phyloP scores from a whole-genome alignment of 2,113 vertebrate genomes.

The Lota lota region DNA sequence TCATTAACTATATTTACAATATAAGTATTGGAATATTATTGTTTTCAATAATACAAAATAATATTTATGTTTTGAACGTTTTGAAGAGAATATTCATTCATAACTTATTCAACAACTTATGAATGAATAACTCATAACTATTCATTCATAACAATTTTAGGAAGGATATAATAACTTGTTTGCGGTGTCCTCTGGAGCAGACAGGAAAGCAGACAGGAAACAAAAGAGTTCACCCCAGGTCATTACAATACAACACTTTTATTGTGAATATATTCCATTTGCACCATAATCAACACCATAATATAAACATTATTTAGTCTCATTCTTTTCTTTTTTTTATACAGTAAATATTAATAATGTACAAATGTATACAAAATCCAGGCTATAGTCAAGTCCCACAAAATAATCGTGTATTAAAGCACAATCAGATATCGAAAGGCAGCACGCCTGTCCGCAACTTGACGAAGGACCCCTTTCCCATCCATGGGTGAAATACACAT shows the following conservation, averaged over 20 bases:
- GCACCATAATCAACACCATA: constrained; percentile 94
- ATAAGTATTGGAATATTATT: too few relatives aligned
- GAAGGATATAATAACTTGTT: constrained; percentile 32
- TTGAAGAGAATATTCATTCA: too few relatives aligned
- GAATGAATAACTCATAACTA: too few relatives aligned
- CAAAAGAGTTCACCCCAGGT: constrained; percentile 16
- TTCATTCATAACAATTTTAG: not conserved
- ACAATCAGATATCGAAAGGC: constrained; percentile 80
- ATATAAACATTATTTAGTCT: constrained; percentile 86
- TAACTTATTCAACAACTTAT: too few relatives aligned
- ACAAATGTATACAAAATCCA: constrained; percentile 99
- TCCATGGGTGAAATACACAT: constrained; percentile 57
- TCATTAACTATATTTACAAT: too few relatives aligned
- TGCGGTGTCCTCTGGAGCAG: constrained; percentile 15
- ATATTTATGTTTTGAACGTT: too few relatives aligned
- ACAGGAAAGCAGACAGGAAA: constrained; percentile 20
- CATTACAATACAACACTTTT: constrained; percentile 90
- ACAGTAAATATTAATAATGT: constrained; percentile 88
- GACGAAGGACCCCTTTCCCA: constrained; percentile 40
- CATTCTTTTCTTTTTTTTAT: constrained; percentile 73
- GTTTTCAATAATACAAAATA: too few relatives aligned
- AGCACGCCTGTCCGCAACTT: constrained; percentile 65
- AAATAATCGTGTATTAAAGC: constrained; percentile 90
- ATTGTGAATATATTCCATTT: constrained; percentile 98
- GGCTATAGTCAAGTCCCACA: constrained; percentile 89